phyloP scores from a whole-genome alignment of 2,797 vertebrate species.

The Myotis vivesi region DNA sequence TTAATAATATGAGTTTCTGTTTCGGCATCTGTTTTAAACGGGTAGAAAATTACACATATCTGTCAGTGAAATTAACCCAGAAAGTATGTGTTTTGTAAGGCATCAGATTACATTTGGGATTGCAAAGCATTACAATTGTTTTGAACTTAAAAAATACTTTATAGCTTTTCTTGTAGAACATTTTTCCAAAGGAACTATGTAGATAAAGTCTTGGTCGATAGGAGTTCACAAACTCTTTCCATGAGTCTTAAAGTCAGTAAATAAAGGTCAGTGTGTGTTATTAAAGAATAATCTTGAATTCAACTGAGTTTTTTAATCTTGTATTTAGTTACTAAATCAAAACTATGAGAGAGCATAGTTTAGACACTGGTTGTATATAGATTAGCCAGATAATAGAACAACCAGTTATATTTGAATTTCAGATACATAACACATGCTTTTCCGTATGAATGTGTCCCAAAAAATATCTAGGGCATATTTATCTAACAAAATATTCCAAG shows the following conservation, averaged over 20 bases:
- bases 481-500: background rate
- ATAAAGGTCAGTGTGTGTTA: background rate
- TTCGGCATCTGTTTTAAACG: background rate
- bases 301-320: background rate
- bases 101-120: background rate
- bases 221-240: background rate
- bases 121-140: background rate
- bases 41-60: background rate
- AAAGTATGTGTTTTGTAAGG: background rate
- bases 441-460: background rate
- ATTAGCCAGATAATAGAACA: background rate
- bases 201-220: background rate
- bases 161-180: background rate
- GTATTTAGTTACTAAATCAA: background rate
- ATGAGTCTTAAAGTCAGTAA: slow-evolving; percentile 34
- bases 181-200: background rate
- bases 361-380: background rate
- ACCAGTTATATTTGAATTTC: background rate
- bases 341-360: background rate
- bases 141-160: background rate
- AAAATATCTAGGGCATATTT: background rate
- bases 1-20: background rate
- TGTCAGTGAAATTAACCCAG: background rate
- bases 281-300: slow-evolving; percentile 16
- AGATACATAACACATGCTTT: background rate